Evolutionary conservation across 2,888 invertebrate genomes (phyloP).

Genomic region (Chymomyza procnemis): DNA sequence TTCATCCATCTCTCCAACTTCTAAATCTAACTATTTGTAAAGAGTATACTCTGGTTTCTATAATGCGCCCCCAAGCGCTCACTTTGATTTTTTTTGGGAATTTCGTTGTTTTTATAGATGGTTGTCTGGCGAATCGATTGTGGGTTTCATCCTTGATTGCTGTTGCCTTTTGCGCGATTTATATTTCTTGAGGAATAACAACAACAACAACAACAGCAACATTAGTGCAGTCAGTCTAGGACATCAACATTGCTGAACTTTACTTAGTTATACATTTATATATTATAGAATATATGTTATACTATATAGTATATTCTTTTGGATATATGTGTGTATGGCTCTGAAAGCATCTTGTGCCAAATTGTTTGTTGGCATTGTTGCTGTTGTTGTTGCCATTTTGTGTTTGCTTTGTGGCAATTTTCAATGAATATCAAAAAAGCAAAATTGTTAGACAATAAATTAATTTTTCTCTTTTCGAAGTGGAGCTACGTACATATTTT

Average conservation of each 20-base stretch:
- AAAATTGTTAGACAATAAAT: slow-evolving; percentile 57
- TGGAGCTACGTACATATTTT: background rate
- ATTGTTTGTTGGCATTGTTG: too few species aligned
- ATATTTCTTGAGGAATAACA: slow-evolving; percentile 10
- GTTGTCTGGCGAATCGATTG: slow-evolving; percentile 56
- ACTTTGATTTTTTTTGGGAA: background rate
- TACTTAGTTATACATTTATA: slow-evolving; percentile 36
- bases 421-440: slow-evolving; percentile 57
- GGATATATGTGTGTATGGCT: slow-evolving; percentile 14
- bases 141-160: slow-evolving; percentile 16
- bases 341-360: slow-evolving; percentile 15
- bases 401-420: slow-evolving; percentile 40
- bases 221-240: slow-evolving; percentile 42
- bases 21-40: too few species aligned
- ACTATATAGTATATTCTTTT: slow-evolving; percentile 4
- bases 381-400: background rate
- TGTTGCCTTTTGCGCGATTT: slow-evolving; percentile 11
- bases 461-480: slow-evolving; percentile 42
- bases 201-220: slow-evolving; percentile 35
- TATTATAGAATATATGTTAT: background rate
- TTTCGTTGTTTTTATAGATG: slow-evolving; percentile 36
- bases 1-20: too few species aligned
- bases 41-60: background rate
- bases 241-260: slow-evolving; percentile 27
- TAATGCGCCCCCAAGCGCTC: background rate